Evolutionary conservation across 2,888 invertebrate genomes (phyloP), one percentile per base, ranked within the genome.

Genomic region (Patella depressa): DNA sequence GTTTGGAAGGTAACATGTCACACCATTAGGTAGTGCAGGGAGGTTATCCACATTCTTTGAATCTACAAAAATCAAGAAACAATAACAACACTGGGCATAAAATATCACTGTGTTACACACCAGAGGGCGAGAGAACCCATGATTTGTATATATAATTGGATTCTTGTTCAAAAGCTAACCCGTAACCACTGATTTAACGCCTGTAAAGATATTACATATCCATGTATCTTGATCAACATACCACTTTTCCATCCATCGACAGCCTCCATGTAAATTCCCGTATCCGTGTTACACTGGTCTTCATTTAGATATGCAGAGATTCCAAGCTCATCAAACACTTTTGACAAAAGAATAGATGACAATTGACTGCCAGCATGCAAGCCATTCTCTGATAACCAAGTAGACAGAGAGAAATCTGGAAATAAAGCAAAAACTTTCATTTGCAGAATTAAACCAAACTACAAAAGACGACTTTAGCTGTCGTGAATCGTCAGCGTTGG

Each of bases 201-300:
- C 29, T 29, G 29, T 29, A 3, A 29, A 29, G 29, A 29, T 29
- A 29, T 29, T 29, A 29, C 29, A 29, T 29, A 29, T 29, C 29
- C 29, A 29, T 29, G 29, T 29, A 29, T 29, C 29, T 29, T 29
- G 1, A 29, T 45, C 45, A 3, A 45, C 74, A 59, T 57, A 84
- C 85, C 84, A 71, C 80, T 81, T 15, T 76, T 82, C 85, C 85
- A 85, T 0, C 84, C 82, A 24, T 76, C 71, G 1, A 75, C 55
- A 34, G 81, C 78, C 9, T 76, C 73, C 0, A 34, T 34, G 74
- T 81, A 85, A 0, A 80, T 72, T 11, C 70, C 34, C 3, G 79
- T 76, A 0, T 45, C n/a, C 2, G 29, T 55, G 54, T 79, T 76
- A 79, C 85, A 85, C 34, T 73, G 74, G 2, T 79, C 74, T 15